Percentiles rank a stretch among this genome's conserved stretches.
Conservation (phyloP, 2,797 vertebrate species). For the Manis javanica region DNA sequence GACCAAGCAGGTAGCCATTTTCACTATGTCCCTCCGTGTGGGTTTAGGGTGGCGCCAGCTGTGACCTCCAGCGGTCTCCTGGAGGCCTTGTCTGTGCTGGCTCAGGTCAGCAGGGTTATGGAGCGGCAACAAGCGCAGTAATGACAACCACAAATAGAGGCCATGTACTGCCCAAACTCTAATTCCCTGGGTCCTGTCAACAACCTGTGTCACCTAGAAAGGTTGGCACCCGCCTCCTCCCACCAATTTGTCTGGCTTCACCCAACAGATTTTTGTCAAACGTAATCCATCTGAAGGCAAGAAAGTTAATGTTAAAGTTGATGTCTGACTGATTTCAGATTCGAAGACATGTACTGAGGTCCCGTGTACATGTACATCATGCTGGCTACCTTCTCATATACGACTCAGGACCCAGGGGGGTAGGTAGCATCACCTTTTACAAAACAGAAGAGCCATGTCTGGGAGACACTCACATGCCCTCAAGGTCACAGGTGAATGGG, state of each 20-base stretch:
- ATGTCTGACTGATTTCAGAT: not conserved
- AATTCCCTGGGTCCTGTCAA: not conserved
- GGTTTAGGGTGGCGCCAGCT: not conserved
- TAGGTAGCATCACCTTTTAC: not conserved
- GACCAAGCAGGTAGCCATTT: not conserved
- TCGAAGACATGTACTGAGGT: fast-evolving
- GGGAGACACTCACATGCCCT: not conserved
- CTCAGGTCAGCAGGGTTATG: not conserved
- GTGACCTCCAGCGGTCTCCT: not conserved
- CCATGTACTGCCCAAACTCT: not conserved
- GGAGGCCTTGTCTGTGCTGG: not conserved
- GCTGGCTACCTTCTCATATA: not conserved
- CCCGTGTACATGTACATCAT: not conserved
- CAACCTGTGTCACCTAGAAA: not conserved
- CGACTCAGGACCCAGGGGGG: not conserved
- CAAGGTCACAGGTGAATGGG: not conserved
- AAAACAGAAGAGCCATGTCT: not conserved
- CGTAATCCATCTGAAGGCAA: not conserved
- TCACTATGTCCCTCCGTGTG: fast-evolving
- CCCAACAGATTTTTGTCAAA: not conserved
- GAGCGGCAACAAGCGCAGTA: no score
- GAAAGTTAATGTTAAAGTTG: not conserved
- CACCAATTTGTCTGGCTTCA: not conserved
- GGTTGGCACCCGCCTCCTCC: not conserved
- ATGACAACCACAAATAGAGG: not conserved